phyloP scores from a whole-genome alignment of 2,888 invertebrate genomes.

The Seira sanloemensis region DNA sequence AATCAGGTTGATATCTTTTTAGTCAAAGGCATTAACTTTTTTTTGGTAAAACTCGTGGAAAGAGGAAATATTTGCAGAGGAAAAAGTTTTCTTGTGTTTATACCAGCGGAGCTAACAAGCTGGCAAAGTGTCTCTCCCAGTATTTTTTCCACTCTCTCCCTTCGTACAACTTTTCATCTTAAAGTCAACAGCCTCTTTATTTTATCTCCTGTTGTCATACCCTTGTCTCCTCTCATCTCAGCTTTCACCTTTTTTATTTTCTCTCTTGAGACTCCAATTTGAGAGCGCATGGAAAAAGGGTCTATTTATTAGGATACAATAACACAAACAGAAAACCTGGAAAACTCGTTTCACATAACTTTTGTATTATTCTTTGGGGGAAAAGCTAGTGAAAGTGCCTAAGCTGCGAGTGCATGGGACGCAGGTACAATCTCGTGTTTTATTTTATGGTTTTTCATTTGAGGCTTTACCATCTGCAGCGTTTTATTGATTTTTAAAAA shows the following conservation, averaged over 20 bases:
- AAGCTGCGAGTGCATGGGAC: not conserved
- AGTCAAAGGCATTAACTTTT: not conserved
- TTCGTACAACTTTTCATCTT: slow-evolving; percentile 42
- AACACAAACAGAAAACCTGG: not conserved
- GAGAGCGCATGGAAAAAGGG: not conserved
- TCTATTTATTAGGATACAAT: not conserved
- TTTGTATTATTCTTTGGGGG: not conserved
- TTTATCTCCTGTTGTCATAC: not conserved
- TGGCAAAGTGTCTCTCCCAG: slow-evolving; percentile 27
- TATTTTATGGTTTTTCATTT: not conserved
- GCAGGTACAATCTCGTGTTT: not conserved
- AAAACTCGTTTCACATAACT: not conserved
- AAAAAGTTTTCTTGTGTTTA: not conserved
- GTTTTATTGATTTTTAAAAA: not conserved
- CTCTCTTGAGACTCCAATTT: slow-evolving; percentile 27
- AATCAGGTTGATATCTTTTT: no score
- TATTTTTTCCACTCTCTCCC: not conserved
- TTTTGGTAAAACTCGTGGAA: no score
- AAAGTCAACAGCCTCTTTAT: slow-evolving; percentile 44
- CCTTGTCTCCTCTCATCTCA: slow-evolving; percentile 15
- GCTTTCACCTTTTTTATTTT: slow-evolving; percentile 38
- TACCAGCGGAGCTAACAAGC: slow-evolving; percentile 26
- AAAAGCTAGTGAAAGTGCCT: not conserved
- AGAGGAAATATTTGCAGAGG: not conserved
- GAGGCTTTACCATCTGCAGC: not conserved